phyloP scores from a whole-genome alignment of 2,888 invertebrate genomes.

The Mongoloraphidia duomilia region DNA sequence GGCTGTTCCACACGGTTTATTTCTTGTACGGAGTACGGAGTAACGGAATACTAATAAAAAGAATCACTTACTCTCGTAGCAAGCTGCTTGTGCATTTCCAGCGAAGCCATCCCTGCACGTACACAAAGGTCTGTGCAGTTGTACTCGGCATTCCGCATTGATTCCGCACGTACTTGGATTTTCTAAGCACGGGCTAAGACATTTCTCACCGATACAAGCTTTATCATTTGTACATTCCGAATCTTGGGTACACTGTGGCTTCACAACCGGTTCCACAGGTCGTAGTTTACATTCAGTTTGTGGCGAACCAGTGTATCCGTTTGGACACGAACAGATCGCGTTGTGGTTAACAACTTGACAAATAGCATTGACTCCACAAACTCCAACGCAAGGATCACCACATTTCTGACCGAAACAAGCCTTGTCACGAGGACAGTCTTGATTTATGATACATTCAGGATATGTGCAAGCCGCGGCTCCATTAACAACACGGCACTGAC shows the following conservation, averaged over 20 bases:
- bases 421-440: conserved; percentile 71
- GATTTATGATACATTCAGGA: conserved; percentile 77
- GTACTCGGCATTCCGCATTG: conserved; percentile 65
- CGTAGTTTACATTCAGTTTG: conserved; percentile 53
- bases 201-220: conserved; percentile 63
- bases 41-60: conserved; percentile 19
- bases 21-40: no score
- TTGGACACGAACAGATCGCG: conserved; percentile 70
- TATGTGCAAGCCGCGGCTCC: conserved; percentile 59
- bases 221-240: conserved; percentile 69
- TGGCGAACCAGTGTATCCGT: conserved; percentile 62
- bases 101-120: conserved; percentile 69
- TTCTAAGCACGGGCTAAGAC: conserved; percentile 59
- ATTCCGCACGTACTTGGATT: conserved; percentile 52
- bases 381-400: conserved; percentile 65
- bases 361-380: conserved; percentile 72
- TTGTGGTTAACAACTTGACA: conserved; percentile 67
- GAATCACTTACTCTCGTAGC: conserved; percentile 53
- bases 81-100: conserved; percentile 67
- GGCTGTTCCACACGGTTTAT: no score
- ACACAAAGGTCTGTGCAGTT: conserved; percentile 67
- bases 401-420: conserved; percentile 75
- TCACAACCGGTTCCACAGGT: conserved; percentile 34
- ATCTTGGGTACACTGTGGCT: conserved; percentile 63
- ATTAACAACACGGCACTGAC: conserved; percentile 60